Evolutionary conservation across 2,888 invertebrate species (phyloP).

Genomic region (Epinotia ramella): DNA sequence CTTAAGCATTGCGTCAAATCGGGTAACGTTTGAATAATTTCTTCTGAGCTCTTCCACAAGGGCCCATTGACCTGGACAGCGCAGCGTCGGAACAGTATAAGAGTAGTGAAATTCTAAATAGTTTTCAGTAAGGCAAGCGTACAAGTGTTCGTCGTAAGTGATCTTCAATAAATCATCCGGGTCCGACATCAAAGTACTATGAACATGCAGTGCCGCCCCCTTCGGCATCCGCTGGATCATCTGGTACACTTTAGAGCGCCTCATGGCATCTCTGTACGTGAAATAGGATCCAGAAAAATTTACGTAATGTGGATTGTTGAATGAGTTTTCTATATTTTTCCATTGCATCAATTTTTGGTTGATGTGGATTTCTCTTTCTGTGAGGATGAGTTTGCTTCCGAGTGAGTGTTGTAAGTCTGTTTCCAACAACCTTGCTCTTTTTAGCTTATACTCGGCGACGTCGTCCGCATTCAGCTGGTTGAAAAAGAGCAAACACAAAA

Average conservation of each 20-base stretch:
- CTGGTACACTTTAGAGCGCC: conserved; percentile 87
- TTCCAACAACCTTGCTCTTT: conserved; percentile 1
- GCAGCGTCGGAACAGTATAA: conserved; percentile 59
- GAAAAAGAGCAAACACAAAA: not conserved
- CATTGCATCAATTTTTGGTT: conserved; percentile 85
- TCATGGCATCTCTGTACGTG: conserved; percentile 83
- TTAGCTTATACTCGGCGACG: not conserved
- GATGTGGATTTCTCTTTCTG: conserved; percentile 77
- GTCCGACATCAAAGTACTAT: conserved; percentile 87
- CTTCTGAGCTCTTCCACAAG: conserved; percentile 79
- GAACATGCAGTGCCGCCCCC: conserved; percentile 89
- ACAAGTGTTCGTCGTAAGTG: conserved; percentile 87
- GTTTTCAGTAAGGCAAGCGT: conserved; percentile 74
- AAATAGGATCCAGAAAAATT: conserved; percentile 88
- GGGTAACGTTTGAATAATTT: conserved; percentile 69
- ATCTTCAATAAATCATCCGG: conserved; percentile 85
- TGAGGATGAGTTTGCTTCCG: conserved; percentile 80
- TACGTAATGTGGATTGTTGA: conserved; percentile 80
- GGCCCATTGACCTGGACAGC: conserved; percentile 77
- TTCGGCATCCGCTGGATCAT: conserved; percentile 90
- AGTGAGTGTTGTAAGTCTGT: conserved; percentile 56
- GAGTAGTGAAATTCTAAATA: conserved; percentile 72
- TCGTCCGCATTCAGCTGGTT: not conserved
- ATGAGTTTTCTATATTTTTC: conserved; percentile 78
- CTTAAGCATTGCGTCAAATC: conserved; percentile 82